phyloP scores from a whole-genome alignment of 1,140 invertebrate genomes.

The Caenorhabditis latens region DNA sequence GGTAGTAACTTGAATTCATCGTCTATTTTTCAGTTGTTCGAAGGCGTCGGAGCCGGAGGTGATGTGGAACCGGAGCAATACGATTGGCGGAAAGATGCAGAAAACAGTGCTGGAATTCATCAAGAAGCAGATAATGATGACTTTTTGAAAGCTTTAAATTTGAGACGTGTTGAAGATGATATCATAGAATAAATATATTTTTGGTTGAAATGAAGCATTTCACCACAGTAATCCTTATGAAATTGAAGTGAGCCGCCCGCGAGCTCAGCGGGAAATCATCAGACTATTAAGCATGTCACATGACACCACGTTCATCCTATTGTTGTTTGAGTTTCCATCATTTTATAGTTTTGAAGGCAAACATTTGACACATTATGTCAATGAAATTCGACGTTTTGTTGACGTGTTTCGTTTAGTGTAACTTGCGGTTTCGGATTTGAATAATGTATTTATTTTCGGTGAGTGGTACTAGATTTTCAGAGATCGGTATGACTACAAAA shows the following conservation, averaged over 20 bases:
- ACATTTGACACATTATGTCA: neutral
- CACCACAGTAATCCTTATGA: too few relatives aligned
- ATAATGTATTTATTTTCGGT: too few relatives aligned
- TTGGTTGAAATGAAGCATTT: neutral
- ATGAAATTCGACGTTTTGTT: neutral
- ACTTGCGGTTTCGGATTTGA: too few relatives aligned
- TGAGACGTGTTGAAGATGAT: conserved; percentile 43
- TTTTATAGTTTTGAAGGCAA: neutral
- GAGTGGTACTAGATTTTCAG: too few relatives aligned
- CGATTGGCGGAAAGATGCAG: conserved; percentile 38
- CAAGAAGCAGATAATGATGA: conserved; percentile 24
- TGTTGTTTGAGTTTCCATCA: neutral
- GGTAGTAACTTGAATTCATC: neutral
- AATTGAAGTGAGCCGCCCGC: too few relatives aligned
- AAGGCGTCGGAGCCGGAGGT: neutral
- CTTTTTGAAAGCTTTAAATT: conserved; percentile 25
- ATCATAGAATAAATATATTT: conserved; percentile 30
- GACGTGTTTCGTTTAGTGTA: too few relatives aligned
- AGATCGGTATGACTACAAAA: too few relatives aligned
- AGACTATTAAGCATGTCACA: neutral
- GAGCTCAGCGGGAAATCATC: neutral
- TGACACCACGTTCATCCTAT: neutral
- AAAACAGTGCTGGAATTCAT: conserved; percentile 31
- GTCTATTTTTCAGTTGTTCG: neutral
- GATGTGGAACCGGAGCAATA: neutral